A percentile compares a stretch with the other conserved stretches of the same genome.
Conservation (phyloP, 2,888 invertebrate species). For the Horisme vitalbata region DNA sequence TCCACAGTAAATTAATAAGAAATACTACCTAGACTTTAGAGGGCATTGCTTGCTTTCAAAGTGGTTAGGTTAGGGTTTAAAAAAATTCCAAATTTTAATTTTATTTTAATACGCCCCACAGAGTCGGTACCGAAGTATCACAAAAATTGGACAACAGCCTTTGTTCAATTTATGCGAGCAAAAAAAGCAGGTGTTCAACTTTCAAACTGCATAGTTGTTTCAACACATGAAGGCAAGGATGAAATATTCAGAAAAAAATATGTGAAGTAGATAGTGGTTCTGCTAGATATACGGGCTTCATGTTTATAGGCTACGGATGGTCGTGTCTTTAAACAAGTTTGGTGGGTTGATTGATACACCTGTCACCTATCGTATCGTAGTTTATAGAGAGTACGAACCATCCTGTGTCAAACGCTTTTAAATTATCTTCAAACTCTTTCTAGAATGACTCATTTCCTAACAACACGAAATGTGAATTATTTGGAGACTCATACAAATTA, state of each 20-base stretch:
- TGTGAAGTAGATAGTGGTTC: constrained; percentile 14
- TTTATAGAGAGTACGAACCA: constrained; percentile 12
- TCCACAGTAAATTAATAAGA: too few species aligned
- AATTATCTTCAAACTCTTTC: constrained; percentile 36
- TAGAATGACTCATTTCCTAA: constrained; percentile 38
- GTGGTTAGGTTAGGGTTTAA: too few species aligned
- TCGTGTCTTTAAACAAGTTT: constrained; percentile 26
- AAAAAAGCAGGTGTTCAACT: constrained; percentile 38
- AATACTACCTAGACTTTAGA: too few species aligned
- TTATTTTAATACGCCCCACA: too few species aligned
- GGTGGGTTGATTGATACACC: constrained; percentile 26
- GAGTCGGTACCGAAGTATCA: too few species aligned
- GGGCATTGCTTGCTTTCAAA: too few species aligned
- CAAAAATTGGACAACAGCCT: too few species aligned
- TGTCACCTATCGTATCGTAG: too few species aligned
- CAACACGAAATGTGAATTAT: constrained; percentile 12
- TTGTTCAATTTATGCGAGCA: constrained; percentile 6
- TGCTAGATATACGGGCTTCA: constrained; percentile 6
- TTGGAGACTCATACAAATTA: neutral
- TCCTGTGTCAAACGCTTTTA: constrained; percentile 17
- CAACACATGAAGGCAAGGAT: constrained; percentile 44
- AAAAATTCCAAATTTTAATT: too few species aligned
- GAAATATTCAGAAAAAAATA: constrained; percentile 29
- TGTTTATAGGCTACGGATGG: constrained; percentile 11
- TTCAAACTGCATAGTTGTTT: constrained; percentile 33